Base-by-base conservation (phyloP, 2,888 invertebrate species). In the Tolmerus cingulatus region DNA sequence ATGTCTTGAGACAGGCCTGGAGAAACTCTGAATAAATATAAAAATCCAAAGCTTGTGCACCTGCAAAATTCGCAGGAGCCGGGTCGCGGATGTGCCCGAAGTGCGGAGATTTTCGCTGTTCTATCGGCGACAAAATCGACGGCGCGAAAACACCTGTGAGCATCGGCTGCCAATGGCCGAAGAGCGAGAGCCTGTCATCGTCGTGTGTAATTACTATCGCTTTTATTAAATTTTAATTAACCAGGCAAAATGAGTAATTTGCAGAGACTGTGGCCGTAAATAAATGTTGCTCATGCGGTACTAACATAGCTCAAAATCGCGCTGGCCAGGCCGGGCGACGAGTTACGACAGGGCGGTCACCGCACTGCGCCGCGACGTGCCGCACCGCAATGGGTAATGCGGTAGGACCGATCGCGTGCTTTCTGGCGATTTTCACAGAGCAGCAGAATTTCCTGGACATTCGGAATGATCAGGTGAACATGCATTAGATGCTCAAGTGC, bases 401-500 rank as follows among this genome's bases (percentile, higher is more conserved):
- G 27, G 85, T 74, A 74, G 74, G 37, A 85, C 43, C 74, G 74
- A 85, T 85, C 85, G 74, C 85, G 85, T 85, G 85, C 74, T 85
- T 74, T 74, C 74, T 40, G 27, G 43, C 85, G 85, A 85, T 85
- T 85, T 85, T 34, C 85, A 74, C 43, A 74, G 85, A 27, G n/a
- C 19, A 85, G 30, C 43, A 27, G 23, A 74, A 46, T 85, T 85
- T 85, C 85, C 85, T 74, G 85, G 74, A 85, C 85, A 85, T 14
- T 85, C 43, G 40, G 46, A 85, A 46, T 85, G 85, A 85, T 85
- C 85, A 85, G 51, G 85, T 74, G 74, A 85, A 85, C 85, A 85
- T 85, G 85, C 85, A 85, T 85, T 85, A 85, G 85, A 85, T 85
- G 85, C 85, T 85, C 85, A 85, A 66, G 27, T 84, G 82, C 46